phyloP scores from a whole-genome alignment of 2,888 invertebrate genomes.

The Lottia scabra region DNA sequence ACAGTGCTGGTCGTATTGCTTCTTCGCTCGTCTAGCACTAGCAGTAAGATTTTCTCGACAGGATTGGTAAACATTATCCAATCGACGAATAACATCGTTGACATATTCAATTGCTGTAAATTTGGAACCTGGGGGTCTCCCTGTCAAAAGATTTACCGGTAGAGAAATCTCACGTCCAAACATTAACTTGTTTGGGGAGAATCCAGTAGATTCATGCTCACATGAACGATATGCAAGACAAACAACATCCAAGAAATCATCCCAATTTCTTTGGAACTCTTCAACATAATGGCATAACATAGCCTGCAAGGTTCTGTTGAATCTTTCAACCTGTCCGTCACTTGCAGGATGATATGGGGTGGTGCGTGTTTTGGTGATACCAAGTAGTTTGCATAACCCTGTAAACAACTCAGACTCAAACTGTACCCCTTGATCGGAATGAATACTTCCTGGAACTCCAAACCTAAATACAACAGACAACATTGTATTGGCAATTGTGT shows the following conservation, averaged over 20 bases:
- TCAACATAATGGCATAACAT: no score
- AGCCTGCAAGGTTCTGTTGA: no score
- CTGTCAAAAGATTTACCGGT: neutral
- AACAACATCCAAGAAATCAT: no score
- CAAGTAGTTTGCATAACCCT: neutral
- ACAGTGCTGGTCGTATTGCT: neutral
- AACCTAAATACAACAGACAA: neutral
- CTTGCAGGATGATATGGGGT: neutral
- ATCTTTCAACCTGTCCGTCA: neutral
- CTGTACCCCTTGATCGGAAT: constrained; percentile 5
- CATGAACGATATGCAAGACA: neutral
- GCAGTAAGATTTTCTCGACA: neutral
- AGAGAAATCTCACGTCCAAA: neutral
- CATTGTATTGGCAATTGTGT: neutral
- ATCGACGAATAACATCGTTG: neutral
- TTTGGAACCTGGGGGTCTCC: neutral
- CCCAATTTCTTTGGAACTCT: no score
- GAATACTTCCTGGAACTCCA: constrained; percentile 4
- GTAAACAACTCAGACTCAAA: neutral
- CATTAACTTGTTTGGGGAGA: neutral
- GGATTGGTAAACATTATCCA: neutral
- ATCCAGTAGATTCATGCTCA: neutral
- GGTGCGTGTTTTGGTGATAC: neutral
- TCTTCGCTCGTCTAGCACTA: neutral
- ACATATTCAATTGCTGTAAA: neutral